Evolutionary conservation across 2,113 vertebrate species (phyloP), one percentile per base, ranked within the genome.

Genomic region (Heterochromis multidens): DNA sequence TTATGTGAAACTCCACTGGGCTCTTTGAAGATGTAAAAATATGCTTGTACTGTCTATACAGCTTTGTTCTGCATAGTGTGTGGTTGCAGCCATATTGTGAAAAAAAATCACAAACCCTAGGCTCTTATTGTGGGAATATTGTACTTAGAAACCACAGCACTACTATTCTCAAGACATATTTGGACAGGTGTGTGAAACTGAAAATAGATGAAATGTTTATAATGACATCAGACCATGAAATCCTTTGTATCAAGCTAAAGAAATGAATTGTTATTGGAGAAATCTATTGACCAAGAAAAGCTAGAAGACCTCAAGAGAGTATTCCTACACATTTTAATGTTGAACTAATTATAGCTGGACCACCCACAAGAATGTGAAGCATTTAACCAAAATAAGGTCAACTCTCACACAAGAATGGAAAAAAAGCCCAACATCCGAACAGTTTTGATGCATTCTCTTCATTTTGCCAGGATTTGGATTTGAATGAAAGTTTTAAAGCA

Each of bases 161-260:
- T 77, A 49, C n/a, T 35, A 7, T 72, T 80, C 3, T 87, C 87
- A 54, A 19, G 31, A 79, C 52, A 65, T 89, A 87, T 90, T 93
- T 89, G 67, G 52, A 80, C 91, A 91, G 82, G 84, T 90, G 91
- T 92, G 89, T 67, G 57, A 91, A 86, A 89, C 89, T 82, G 13
- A 56, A 88, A 88, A 85, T 84, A 57, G 60, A 82, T 82, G 85
- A 82, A 33, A 57, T 87, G 87, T 91, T 87, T 88, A 57, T 67
- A 87, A 82, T 16, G 60, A 85, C 49, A 9, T 87, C 52, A 67
- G 77, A 79, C 52, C 54, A 62, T 85, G 54, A 88, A 89, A 85
- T 82, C 63, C 76, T 86, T 81, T 61, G 86, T 61, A 81, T 79
- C 54, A 58, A 58, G 61, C 14, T 77, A 46, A 65, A 65, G 59